phyloP scores from a whole-genome alignment of 1,140 invertebrate species.

The Campoletis sonorensis region DNA sequence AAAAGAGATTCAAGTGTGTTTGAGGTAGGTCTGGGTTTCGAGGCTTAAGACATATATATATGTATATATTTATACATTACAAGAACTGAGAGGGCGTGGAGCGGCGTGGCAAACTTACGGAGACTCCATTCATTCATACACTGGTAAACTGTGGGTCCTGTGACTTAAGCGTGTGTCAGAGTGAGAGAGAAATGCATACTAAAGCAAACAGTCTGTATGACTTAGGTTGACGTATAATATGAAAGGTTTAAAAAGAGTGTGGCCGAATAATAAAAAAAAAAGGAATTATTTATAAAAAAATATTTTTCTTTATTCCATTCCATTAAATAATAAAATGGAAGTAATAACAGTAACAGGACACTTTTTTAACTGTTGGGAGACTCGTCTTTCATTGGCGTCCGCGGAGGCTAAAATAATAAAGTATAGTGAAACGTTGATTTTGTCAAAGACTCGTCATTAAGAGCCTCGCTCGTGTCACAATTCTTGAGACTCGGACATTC shows the following conservation, averaged over 20 bases:
- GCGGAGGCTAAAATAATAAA: too few species aligned
- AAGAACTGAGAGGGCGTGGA: conserved; percentile 3
- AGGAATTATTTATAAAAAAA: too few species aligned
- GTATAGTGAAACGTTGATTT: too few species aligned
- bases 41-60: background rate
- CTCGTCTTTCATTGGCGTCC: too few species aligned
- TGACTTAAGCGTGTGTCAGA: background rate
- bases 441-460: too few species aligned
- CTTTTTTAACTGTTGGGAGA: too few species aligned
- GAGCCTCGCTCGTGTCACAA: too few species aligned
- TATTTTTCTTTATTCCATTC: too few species aligned
- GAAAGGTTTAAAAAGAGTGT: background rate
- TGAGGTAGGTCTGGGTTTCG: background rate
- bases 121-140: background rate
- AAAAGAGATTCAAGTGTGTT: conserved; percentile 1
- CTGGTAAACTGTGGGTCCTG: background rate
- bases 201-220: background rate
- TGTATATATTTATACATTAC: background rate
- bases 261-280: background rate
- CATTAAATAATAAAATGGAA: too few species aligned
- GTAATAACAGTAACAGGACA: too few species aligned
- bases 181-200: background rate
- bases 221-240: background rate
- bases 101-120: background rate
- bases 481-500: too few species aligned